These are phyloP conservation scores for Hofmannophila pseudospretella DNA, from an alignment of 2,888 invertebrate genomes.

Conservation along the genomic window DNA sequence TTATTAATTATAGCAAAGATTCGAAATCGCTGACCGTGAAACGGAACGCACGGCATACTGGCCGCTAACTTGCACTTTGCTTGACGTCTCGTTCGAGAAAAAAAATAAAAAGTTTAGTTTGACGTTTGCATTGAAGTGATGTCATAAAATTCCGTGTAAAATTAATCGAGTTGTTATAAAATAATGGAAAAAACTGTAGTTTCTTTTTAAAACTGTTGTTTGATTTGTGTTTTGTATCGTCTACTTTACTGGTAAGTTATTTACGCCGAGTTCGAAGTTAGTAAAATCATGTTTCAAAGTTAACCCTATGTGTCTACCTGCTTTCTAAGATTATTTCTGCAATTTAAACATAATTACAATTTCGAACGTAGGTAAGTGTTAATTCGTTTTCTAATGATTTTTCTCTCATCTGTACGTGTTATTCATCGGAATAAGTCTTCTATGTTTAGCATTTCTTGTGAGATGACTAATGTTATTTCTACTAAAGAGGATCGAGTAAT, in stretches of 20 bases:
- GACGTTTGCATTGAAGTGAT: constrained; percentile 59
- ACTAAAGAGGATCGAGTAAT: no score
- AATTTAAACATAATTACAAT: no score
- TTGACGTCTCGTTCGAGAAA: constrained; percentile 27
- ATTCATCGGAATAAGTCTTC: neutral
- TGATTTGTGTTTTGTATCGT: constrained; percentile 21
- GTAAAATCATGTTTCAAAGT: constrained; percentile 12
- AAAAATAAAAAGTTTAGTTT: constrained; percentile 55
- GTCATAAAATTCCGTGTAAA: constrained; percentile 43
- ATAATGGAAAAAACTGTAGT: constrained; percentile 21
- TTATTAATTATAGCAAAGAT: constrained; percentile 25
- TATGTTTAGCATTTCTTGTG: neutral
- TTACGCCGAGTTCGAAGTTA: constrained; percentile 1
- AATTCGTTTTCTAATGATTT: no score
- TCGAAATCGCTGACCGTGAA: constrained; percentile 49
- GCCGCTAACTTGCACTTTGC: constrained; percentile 33
- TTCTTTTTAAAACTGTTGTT: constrained; percentile 21
- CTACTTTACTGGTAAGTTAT: constrained; percentile 22
- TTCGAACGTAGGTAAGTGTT: no score
- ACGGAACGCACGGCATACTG: constrained; percentile 53
- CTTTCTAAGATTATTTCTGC: no score
- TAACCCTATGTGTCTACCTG: neutral
- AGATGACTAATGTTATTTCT: neutral
- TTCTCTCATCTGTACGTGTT: neutral
- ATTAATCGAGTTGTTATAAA: constrained; percentile 29